Percentiles rank a stretch among this genome's conserved stretches.
phyloP scores from a whole-genome alignment of 2,797 vertebrate species.

The Aulostomus chinensis region DNA sequence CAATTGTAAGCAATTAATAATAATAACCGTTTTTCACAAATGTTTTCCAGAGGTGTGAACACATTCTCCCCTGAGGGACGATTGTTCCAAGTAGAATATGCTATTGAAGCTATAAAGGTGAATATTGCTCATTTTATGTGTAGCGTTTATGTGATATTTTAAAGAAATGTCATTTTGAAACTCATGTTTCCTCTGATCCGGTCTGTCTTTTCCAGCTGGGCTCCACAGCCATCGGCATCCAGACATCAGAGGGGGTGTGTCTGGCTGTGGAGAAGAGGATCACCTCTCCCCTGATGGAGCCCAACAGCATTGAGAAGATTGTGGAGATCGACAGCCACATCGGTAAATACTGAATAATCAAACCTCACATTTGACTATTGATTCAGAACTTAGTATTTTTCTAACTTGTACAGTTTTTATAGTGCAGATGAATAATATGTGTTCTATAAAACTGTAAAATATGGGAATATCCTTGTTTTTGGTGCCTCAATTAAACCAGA shows the following conservation, averaged over 20 bases:
- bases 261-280: constrained; percentile 98
- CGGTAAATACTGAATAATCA: no score
- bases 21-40: background rate
- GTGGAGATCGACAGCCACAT: constrained; percentile 98
- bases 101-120: constrained; percentile 99
- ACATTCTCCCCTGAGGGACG: constrained; percentile 98
- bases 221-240: constrained; percentile 98
- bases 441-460: no score
- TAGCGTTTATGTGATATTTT: no score
- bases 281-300: constrained; percentile 97
- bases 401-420: no score
- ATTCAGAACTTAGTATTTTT: no score
- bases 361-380: no score
- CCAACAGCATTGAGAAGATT: constrained; percentile 99
- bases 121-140: constrained; percentile 18
- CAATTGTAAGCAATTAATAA: background rate
- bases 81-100: constrained; percentile 99
- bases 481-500: no score
- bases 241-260: constrained; percentile 95
- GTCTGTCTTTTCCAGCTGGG: constrained; percentile 84
- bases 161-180: background rate
- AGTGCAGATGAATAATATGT: no score
- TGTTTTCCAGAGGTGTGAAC: constrained; percentile 89
- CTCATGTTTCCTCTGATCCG: constrained; percentile 5
- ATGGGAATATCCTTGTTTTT: no score